These are phyloP conservation scores for Orthonyx spaldingii DNA, from an alignment of 2,113 vertebrate genomes.

Conservation along the genomic window DNA sequence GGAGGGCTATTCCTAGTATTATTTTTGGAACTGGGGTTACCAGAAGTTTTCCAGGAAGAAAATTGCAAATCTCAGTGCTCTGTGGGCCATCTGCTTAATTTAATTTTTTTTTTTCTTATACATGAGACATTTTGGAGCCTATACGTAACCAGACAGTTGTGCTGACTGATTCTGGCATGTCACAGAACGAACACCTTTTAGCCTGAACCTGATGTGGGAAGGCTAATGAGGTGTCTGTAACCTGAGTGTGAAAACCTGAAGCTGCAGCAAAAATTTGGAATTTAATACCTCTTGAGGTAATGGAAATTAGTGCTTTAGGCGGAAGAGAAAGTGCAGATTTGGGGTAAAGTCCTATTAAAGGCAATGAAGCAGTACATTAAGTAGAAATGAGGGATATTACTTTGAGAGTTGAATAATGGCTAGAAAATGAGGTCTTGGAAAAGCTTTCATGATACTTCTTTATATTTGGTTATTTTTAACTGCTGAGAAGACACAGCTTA, in stretches of 20 bases:
- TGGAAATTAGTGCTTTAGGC: constrained; percentile 58
- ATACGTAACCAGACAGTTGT: neutral
- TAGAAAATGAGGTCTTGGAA: neutral
- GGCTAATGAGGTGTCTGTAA: constrained; percentile 45
- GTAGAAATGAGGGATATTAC: neutral
- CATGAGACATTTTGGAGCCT: constrained; percentile 3
- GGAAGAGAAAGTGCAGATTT: neutral
- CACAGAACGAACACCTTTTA: neutral
- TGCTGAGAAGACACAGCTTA: neutral
- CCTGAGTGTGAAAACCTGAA: constrained; percentile 38
- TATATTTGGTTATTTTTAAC: neutral
- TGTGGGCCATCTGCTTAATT: constrained; percentile 1
- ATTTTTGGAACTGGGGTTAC: constrained; percentile 39
- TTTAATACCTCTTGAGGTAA: constrained; percentile 53
- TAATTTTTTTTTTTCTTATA: neutral
- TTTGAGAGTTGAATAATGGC: neutral
- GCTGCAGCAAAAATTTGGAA: constrained; percentile 21
- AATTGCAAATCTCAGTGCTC: neutral
- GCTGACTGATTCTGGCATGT: neutral
- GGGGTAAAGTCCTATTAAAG: neutral
- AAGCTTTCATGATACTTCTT: neutral
- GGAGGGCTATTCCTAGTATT: constrained; percentile 6
- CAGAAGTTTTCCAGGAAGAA: constrained; percentile 44
- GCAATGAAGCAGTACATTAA: neutral
- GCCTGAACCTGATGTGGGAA: constrained; percentile 14